Evolutionary conservation across 1,140 invertebrate species (phyloP), one percentile per base, ranked within the genome.

Genomic region (Steinernema khuongi): DNA sequence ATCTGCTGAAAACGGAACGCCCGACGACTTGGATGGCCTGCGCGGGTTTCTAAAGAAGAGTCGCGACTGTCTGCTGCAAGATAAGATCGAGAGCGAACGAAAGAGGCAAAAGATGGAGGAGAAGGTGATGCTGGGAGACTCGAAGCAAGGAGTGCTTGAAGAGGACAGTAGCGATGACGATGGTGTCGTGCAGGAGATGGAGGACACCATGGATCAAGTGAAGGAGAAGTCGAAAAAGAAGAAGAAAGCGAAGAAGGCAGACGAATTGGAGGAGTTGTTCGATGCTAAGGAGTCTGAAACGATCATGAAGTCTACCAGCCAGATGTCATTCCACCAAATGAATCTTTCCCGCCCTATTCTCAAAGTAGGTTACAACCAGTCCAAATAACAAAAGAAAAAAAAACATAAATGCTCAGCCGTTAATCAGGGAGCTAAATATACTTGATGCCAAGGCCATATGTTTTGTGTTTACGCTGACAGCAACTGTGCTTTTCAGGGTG

Each of bases 231-330:
- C 50, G 7, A 60, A 60, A 26, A 60, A 60, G 50, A 7, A 14
- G 14, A 60, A 60, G 41, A 72, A 70, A 7, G 30, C 31, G 30
- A 72, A 74, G 32, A 71, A 70, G 68, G 36, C n/a, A n/a, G n/a
- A 33, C 73, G 60, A 67, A 44, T 44, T 31, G 32, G 66, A 73
- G 67, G 86, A 94, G 85, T 94, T 94, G 67, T 88, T 97, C 67
- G 94, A 96, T 87, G 87, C 96, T 0, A 94, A 94, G 89, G 89
- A 90, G 32, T 81, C 91, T 88, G 94, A 96, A 89, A 89, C 89
- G 7, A 22, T 60, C 11, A 60, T 60, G 50, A 60, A 26, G 11
- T 60, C 50, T 4, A 60, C 50, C 14, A 60, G 7, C 50, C 7
- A 60, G 19, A 22, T 73, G 22, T 70, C 79, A 11, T 84, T 84